These are phyloP conservation scores for Boulengeromyrus knoepffleri DNA, from an alignment of 2,113 vertebrate species.

Conservation along the genomic window DNA sequence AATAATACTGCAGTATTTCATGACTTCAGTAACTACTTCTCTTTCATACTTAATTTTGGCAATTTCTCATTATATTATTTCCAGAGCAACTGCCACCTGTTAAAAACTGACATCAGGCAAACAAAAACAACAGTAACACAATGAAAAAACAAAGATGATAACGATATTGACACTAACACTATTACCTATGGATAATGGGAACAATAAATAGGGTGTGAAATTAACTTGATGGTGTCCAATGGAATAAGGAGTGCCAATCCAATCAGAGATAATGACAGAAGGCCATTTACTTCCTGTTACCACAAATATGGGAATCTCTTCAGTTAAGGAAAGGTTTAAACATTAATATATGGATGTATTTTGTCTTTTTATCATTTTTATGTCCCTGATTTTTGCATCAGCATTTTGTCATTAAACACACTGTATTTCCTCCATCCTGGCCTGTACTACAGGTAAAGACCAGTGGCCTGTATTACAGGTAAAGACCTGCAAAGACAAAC, in stretches of 20 bases:
- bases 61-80: constrained; percentile 70
- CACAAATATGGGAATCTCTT: neutral
- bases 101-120: constrained; percentile 63
- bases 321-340: neutral
- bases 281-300: neutral
- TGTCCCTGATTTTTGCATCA: neutral
- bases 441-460: neutral
- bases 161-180: constrained; percentile 66
- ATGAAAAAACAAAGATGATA: constrained; percentile 59
- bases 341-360: neutral
- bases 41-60: constrained; percentile 60
- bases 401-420: neutral
- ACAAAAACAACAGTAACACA: constrained; percentile 56
- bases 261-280: constrained; percentile 33
- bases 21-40: constrained; percentile 73
- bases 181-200: constrained; percentile 85
- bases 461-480: neutral
- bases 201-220: constrained; percentile 94
- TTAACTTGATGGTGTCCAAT: constrained; percentile 80
- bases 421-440: neutral
- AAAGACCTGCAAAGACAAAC: neutral
- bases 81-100: constrained; percentile 71
- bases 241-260: constrained; percentile 56
- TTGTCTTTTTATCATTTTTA: neutral
- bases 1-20: constrained; percentile 48